Base-by-base conservation (phyloP, 2,888 invertebrate species). In the Pediacus dermestoides region DNA sequence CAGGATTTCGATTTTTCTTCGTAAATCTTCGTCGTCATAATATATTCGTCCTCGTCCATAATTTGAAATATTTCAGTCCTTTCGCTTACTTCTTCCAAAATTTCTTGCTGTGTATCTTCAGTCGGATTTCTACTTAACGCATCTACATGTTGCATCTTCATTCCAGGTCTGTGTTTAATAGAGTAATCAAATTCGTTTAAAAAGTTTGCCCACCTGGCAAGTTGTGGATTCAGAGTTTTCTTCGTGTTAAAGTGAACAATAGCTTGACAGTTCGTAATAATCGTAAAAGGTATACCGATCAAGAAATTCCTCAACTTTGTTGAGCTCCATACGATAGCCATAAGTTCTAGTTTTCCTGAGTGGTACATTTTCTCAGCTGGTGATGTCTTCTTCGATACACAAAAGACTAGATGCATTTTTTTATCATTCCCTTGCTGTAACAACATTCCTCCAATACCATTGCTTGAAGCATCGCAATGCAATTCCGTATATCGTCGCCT, bases 201-300 rank as follows among this genome's bases (percentile, higher is more conserved):
- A n/a, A 42, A 34, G 10, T 34, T 21, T 21, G 38, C 44, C 53
- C 54, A 55, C 12, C 55, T 30, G 8, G 48, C 52, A 11, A 53
- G 40, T 28, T 54, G 48, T 4, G 53, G 47, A 34, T 55, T 46
- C 14, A 45, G 43, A 7, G 50, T 55, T 35, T 53, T 55, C 16
- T 50, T 43, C 0, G 30, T 34, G 14, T 55, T 52, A 8, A 55
- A 30, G 37, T 45, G 47, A 1, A 50, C 32, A 1, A 58, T 21
- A 1, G 55, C 52, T 39, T 54, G 52, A 37, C 55, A 55, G 43
- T 60, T 58, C 0, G 55, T 57, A 1, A 57, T 42, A 4, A 60
- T 40, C 15, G 35, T 55, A 27, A 57, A 50, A 25, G 23, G 31
- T n/a, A 55, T 45, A 2, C 47, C 49, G 11, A 56, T 38, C 8